Base-by-base conservation (phyloP, 2,888 invertebrate species). In the Lasioglossum lativentre region DNA sequence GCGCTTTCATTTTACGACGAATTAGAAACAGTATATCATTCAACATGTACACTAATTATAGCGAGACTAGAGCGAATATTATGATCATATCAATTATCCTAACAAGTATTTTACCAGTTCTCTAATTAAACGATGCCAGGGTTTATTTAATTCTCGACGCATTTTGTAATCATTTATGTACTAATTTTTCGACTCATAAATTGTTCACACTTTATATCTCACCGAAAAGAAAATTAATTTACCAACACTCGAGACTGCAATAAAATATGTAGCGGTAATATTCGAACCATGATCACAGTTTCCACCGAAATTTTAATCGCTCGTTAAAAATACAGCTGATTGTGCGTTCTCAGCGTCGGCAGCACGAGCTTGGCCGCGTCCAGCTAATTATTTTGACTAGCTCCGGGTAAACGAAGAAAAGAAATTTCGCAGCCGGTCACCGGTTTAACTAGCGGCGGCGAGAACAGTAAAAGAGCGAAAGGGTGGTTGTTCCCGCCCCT, bases 321-420 rank as follows among this genome's bases (percentile, higher is more conserved):
- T 19, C 19, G 34, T 34, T 70, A 56, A 70, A 76, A 70, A 42
- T 23, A 38, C 68, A 56, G 56, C 77, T 77, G 70, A 52, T 47
- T 27, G 23, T 19, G 8, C 71, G 23, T 23, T 10, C n/a, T n/a
- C n/a, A 14, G 27, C 19, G 45, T 45, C 16, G 14, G 40, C 5
- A 16, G 56, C 23, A 42, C 8, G 77, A 70, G 70, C 56, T n/a
- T 56, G 16, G 38, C 56, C 45, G 30, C 14, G n/a, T n/a, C 30
- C 30, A 19, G 52, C 56, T 71, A 80, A 78, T 81, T 81, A 71
- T 71, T 81, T 79, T 79, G 38, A 59, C 42, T 27, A 59, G 68
- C 34, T 45, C 27, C 56, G 63, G 63, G 68, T 30, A n/a, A 30
- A 19, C 73, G 81, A 12, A 16, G n/a, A 14, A n/a, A 68, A 42